Evolutionary conservation across 2,888 invertebrate species (phyloP), one percentile per base, ranked within the genome.

Genomic region (Alentia gelatinosa): DNA sequence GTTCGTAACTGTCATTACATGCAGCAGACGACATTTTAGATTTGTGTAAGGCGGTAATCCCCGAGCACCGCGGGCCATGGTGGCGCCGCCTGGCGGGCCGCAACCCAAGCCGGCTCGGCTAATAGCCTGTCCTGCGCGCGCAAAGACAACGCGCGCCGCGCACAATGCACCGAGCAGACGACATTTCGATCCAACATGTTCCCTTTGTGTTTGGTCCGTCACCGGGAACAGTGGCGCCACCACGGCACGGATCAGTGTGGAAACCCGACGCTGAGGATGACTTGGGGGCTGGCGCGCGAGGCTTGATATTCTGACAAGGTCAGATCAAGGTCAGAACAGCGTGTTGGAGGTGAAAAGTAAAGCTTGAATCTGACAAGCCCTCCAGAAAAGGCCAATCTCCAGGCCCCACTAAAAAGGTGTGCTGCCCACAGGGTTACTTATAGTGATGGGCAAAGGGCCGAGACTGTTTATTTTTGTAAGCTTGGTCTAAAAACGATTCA

Each of bases 171-270:
- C n/a, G n/a, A n/a, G n/a, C n/a, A n/a, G n/a, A n/a, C n/a, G n/a
- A n/a, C n/a, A n/a, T n/a, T n/a, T n/a, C n/a, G n/a, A n/a, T n/a
- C n/a, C n/a, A n/a, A n/a, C n/a, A n/a, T n/a, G n/a, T 56, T 56
- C 56, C n/a, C 56, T 56, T 56, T 56, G 56, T 56, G n/a, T 56
- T 56, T 56, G 56, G 56, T 56, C 56, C 56, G 56, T 56, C 56
- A 56, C 56, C 23, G 56, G 56, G 56, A 56, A 56, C 56, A 56
- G 56, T 56, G 56, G 56, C 56, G 56, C 56, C 56, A 19, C 56
- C 56, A 56, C 19, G 56, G 56, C 19, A 56, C 56, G 56, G 56
- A 56, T 56, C 56, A 56, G 56, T 19, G 56, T n/a, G 56, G 56
- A 56, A 56, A 56, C 56, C 56, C n/a, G 56, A 56, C 12, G 5